Evolutionary conservation across 2,113 vertebrate species (phyloP).

Genomic region (Beaufortia kweichowensis): DNA sequence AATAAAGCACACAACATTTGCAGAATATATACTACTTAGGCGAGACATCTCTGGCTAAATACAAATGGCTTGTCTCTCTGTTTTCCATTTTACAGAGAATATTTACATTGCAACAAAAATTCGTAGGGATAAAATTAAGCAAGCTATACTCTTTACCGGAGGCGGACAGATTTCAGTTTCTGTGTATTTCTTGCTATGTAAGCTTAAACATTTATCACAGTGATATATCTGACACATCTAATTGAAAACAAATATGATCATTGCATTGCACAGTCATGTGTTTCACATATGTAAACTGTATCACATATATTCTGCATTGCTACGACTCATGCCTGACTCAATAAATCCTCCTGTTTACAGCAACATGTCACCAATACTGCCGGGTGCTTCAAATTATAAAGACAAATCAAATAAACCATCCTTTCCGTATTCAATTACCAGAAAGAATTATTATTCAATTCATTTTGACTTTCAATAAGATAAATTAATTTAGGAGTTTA

Average conservation of each 20-base stretch:
- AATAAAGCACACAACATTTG: neutral
- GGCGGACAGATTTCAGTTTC: too few species aligned
- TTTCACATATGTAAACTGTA: too few species aligned
- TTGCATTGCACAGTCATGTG: too few species aligned
- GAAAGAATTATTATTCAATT: constrained; percentile 42
- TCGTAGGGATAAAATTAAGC: neutral
- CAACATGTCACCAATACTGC: neutral
- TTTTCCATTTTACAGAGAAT: neutral
- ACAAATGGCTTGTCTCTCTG: neutral
- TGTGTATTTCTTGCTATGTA: too few species aligned
- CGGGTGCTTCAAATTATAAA: constrained; percentile 37
- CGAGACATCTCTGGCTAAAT: neutral
- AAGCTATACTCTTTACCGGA: neutral
- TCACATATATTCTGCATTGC: too few species aligned
- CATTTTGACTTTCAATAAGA: constrained; percentile 20
- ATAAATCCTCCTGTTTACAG: neutral
- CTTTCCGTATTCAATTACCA: constrained; percentile 42
- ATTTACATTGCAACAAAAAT: neutral
- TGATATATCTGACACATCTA: too few species aligned
- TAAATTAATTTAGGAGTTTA: neutral
- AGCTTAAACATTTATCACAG: too few species aligned
- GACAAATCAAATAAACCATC: neutral
- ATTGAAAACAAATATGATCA: too few species aligned
- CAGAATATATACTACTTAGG: neutral
- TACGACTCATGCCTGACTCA: neutral